Conservation (phyloP, 92 coral and sea anemone genomes). For the Zoanthus gigantus region DNA sequence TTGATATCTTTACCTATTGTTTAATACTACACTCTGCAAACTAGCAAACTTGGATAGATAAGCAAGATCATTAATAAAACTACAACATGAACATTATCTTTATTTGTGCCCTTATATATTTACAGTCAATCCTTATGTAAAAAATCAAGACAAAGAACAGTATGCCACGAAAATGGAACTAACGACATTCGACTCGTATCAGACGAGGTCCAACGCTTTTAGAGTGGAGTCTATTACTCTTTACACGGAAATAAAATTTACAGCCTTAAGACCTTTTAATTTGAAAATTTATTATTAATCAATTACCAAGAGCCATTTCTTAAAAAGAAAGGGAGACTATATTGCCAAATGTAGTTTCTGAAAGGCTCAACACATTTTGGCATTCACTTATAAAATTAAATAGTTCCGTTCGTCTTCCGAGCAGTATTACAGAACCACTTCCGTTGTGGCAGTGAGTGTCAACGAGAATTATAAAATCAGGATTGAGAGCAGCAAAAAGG, state of each 20-base stretch:
- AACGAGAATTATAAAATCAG: slow-evolving; percentile 34
- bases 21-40: background rate
- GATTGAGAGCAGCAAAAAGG: slow-evolving; percentile 37
- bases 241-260: background rate
- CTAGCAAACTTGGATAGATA: background rate
- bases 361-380: slow-evolving; percentile 54
- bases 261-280: background rate
- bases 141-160: background rate
- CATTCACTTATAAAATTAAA: slow-evolving; percentile 39
- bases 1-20: background rate
- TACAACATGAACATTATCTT: background rate
- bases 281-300: background rate
- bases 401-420: slow-evolving; percentile 22
- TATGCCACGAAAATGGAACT: background rate
- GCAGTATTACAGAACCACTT: slow-evolving; percentile 39
- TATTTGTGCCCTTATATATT: background rate
- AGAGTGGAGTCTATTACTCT: background rate
- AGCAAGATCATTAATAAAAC: background rate
- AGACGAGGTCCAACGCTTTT: background rate
- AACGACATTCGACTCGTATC: background rate
- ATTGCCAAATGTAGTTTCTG: background rate
- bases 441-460: slow-evolving; percentile 61
- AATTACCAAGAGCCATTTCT: background rate
- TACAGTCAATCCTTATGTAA: too few relatives aligned
- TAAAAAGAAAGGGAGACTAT: background rate